phyloP scores from a whole-genome alignment of 1,140 invertebrate species.

The Cotesia chilonis region DNA sequence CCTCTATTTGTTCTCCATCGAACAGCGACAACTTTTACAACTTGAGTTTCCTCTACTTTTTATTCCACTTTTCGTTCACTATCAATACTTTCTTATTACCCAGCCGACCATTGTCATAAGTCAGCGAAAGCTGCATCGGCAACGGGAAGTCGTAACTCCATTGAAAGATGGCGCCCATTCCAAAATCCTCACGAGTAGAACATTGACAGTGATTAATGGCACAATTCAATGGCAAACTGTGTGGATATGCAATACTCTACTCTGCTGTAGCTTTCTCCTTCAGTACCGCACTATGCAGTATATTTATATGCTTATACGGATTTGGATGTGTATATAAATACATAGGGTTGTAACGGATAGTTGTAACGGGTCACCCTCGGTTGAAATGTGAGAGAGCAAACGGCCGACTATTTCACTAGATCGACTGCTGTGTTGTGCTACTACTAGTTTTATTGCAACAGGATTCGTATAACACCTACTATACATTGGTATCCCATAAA shows the following conservation, averaged over 20 bases:
- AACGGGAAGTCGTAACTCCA: conserved; percentile 36
- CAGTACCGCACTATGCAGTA: not conserved
- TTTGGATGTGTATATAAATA: not conserved
- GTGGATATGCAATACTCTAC: not conserved
- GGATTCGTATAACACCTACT: conserved; percentile 32
- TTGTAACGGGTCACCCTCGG: not conserved
- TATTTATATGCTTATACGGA: not conserved
- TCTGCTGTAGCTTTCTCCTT: conserved; percentile 24
- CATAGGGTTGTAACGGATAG: no score
- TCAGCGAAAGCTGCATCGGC: conserved; percentile 34
- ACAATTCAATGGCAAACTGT: conserved; percentile 44
- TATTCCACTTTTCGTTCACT: not conserved
- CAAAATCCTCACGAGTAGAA: conserved; percentile 19
- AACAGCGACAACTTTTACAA: not conserved
- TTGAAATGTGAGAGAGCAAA: conserved; percentile 9
- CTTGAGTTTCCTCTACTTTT: not conserved
- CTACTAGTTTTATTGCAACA: not conserved
- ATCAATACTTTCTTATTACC: conserved; percentile 9
- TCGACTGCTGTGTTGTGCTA: not conserved
- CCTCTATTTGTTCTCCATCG: no score
- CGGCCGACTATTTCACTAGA: conserved; percentile 25
- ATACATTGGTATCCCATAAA: conserved; percentile 31
- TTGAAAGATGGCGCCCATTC: conserved; percentile 35
- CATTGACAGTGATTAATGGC: conserved; percentile 49
- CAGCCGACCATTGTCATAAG: conserved; percentile 32